A percentile compares a stretch with the other conserved stretches of the same genome.
phyloP scores from a whole-genome alignment of 2,888 invertebrate genomes.

The Agrotis segetum region DNA sequence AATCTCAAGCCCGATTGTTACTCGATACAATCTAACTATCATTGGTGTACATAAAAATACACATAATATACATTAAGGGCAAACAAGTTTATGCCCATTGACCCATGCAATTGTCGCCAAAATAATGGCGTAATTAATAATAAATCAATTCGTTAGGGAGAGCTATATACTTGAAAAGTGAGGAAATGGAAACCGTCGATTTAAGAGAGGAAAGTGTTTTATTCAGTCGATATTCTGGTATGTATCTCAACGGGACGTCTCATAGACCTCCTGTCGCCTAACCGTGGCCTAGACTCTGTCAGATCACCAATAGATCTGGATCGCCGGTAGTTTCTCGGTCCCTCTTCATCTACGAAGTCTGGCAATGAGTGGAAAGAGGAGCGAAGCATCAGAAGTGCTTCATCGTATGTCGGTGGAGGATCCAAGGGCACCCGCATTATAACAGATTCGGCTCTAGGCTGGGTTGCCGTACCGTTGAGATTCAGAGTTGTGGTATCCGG shows the following conservation, averaged over 20 bases:
- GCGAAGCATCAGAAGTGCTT: constrained; percentile 94
- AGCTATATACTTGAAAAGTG: too few relatives aligned
- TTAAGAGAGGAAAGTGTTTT: background rate
- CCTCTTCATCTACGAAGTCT: constrained; percentile 85
- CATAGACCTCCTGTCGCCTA: constrained; percentile 82
- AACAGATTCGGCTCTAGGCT: constrained; percentile 77
- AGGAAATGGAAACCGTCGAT: too few relatives aligned
- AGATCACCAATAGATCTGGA: constrained; percentile 88
- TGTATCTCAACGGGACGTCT: constrained; percentile 83
- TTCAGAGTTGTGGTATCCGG: constrained; percentile 85
- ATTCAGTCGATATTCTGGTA: constrained; percentile 63
- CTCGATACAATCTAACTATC: constrained; percentile 1
- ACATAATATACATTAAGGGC: too few relatives aligned
- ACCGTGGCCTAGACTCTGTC: constrained; percentile 79
- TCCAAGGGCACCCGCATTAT: constrained; percentile 83
- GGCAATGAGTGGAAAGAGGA: constrained; percentile 91
- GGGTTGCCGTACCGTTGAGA: constrained; percentile 73
- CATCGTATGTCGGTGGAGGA: constrained; percentile 94
- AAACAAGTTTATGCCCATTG: too few relatives aligned
- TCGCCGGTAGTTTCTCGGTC: constrained; percentile 76
- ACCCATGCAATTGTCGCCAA: background rate
- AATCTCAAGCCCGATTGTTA: constrained; percentile 1
- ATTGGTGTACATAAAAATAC: too few relatives aligned
- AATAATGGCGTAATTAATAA: background rate
- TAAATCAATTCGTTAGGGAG: too few relatives aligned